These are phyloP conservation scores for Sipha maydis DNA, from an alignment of 2,888 invertebrate species.

Conservation along the genomic window DNA sequence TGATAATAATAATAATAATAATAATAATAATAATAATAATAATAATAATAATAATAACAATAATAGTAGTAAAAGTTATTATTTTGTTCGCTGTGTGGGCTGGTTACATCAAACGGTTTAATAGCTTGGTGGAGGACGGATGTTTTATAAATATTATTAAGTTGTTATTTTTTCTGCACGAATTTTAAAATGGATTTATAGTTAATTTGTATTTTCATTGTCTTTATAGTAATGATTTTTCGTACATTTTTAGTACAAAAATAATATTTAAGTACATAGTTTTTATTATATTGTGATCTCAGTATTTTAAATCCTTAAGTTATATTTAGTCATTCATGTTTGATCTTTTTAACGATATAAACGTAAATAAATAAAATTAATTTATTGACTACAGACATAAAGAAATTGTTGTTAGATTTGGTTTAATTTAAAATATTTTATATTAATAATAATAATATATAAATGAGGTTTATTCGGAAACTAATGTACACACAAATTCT, in stretches of 20 bases:
- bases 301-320: not conserved
- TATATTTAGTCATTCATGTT: not conserved
- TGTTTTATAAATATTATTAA: conserved; percentile 11
- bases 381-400: not conserved
- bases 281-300: not conserved
- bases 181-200: conserved; percentile 30
- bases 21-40: too few species aligned
- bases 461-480: too few species aligned
- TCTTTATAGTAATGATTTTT: not conserved
- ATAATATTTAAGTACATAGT: not conserved
- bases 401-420: not conserved
- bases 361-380: not conserved
- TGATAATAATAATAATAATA: too few species aligned
- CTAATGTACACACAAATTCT: too few species aligned
- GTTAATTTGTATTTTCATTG: not conserved
- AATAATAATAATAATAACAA: not conserved
- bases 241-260: not conserved
- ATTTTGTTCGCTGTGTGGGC: conserved; percentile 26
- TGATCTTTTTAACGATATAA: not conserved
- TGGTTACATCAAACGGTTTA: conserved; percentile 17
- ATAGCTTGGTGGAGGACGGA: conserved; percentile 42
- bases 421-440: not conserved
- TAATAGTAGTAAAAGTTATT: not conserved
- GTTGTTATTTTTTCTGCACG: conserved; percentile 33
- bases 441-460: too few species aligned